phyloP scores from a whole-genome alignment of 2,888 invertebrate genomes.

The Drosophila barbarae region DNA sequence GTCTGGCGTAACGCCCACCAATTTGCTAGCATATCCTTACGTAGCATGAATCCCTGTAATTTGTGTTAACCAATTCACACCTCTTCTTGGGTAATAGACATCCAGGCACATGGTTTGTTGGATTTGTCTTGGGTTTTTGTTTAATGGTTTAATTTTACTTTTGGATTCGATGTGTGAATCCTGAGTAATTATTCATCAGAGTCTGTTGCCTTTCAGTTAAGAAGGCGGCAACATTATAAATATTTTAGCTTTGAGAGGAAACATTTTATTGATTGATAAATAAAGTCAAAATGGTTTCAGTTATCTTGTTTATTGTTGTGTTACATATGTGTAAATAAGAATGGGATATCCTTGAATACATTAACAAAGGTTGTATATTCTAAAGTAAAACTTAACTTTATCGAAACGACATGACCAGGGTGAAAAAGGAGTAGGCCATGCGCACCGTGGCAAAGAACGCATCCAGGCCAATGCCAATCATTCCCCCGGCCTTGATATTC shows the following conservation, averaged over 20 bases:
- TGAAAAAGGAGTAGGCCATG: conserved; percentile 39
- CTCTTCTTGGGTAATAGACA: neutral
- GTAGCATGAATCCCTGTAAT: conserved; percentile 15
- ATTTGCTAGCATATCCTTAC: neutral
- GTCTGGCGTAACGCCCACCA: conserved; percentile 14
- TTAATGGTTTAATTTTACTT: conserved; percentile 8
- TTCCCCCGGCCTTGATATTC: conserved; percentile 34
- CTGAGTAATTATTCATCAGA: conserved; percentile 3
- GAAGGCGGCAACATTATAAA: conserved; percentile 6
- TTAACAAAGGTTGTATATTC: neutral
- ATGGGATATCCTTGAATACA: neutral
- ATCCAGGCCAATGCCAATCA: conserved; percentile 33
- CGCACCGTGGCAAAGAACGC: conserved; percentile 34
- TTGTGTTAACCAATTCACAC: conserved; percentile 19
- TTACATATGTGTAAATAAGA: conserved; percentile 2
- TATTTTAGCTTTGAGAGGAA: neutral
- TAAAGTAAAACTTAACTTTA: neutral
- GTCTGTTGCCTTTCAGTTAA: neutral
- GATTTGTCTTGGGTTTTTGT: neutral
- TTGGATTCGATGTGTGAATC: conserved; percentile 1
- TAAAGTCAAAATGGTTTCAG: too few relatives aligned
- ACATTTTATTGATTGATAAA: conserved; percentile 15
- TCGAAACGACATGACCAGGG: conserved; percentile 25
- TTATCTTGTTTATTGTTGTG: conserved; percentile 1
- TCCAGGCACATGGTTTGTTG: neutral